phyloP scores from a whole-genome alignment of 2,797 vertebrate species.

The Megalops cyprinoides region DNA sequence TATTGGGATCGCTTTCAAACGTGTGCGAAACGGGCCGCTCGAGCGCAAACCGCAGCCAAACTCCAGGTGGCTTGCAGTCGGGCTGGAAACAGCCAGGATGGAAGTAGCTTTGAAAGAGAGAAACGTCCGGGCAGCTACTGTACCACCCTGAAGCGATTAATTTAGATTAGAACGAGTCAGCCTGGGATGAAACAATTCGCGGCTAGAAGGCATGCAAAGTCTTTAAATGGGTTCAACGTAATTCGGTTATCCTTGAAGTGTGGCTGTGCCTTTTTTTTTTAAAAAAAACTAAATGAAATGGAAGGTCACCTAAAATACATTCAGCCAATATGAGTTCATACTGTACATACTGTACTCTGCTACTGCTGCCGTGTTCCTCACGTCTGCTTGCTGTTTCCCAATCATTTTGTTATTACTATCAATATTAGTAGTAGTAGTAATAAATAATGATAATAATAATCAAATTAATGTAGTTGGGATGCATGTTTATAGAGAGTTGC shows the following conservation, averaged over 20 bases:
- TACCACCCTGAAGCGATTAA: neutral
- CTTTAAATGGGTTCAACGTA: slow-evolving; percentile 50
- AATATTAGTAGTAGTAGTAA: too few species aligned
- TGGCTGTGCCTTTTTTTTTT: neutral
- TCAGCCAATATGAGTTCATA: neutral
- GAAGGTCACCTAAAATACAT: neutral
- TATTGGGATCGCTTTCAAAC: neutral
- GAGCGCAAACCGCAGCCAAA: neutral
- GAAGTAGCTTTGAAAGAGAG: neutral
- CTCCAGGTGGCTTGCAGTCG: neutral
- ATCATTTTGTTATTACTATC: too few species aligned
- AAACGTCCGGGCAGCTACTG: neutral
- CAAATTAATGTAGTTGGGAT: too few species aligned
- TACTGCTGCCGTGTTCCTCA: too few species aligned
- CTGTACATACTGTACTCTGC: too few species aligned
- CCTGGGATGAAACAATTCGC: slow-evolving; percentile 55
- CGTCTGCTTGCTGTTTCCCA: too few species aligned
- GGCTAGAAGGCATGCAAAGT: slow-evolving; percentile 56
- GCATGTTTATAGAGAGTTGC: too few species aligned
- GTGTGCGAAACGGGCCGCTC: neutral
- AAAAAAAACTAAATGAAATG: neutral
- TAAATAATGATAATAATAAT: too few species aligned
- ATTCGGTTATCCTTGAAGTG: neutral
- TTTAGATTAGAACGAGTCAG: neutral
- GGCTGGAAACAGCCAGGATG: neutral